Conservation (phyloP, 2,797 vertebrate genomes). For the Eleutherodactylus coqui region DNA sequence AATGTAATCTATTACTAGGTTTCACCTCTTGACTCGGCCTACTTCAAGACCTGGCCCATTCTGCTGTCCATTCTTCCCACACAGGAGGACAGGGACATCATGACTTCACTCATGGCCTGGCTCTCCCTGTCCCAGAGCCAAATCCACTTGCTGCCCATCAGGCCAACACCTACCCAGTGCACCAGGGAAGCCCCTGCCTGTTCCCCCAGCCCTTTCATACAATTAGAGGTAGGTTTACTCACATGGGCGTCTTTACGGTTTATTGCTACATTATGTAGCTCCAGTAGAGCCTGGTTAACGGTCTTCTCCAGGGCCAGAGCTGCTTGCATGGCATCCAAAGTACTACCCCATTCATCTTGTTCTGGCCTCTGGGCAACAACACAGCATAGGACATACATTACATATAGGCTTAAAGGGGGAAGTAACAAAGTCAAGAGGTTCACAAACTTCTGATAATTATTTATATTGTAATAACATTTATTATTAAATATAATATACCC, state of each 20-base stretch:
- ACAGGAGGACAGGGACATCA: too few species aligned
- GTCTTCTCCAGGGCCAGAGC: conserved; percentile 66
- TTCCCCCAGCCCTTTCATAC: too few species aligned
- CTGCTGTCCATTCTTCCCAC: too few species aligned
- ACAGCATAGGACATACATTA: neutral
- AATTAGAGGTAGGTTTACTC: conserved; percentile 56
- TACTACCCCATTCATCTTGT: conserved; percentile 66
- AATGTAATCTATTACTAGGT: neutral
- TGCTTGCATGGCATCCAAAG: conserved; percentile 66
- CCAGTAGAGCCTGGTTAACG: conserved; percentile 65
- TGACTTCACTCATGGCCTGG: too few species aligned
- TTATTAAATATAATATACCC: neutral
- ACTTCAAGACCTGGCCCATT: too few species aligned
- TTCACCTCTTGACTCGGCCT: too few species aligned
- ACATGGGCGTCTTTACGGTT: conserved; percentile 68
- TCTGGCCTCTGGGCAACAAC: conserved; percentile 67
- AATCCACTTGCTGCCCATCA: too few species aligned
- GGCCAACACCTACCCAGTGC: too few species aligned
- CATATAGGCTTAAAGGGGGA: neutral
- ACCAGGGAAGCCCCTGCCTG: too few species aligned
- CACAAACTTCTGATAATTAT: neutral
- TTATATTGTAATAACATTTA: neutral
- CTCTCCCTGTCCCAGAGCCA: too few species aligned
- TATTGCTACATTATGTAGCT: conserved; percentile 63
- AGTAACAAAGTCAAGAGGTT: neutral